Percentiles rank a stretch among this genome's conserved stretches.
Conservation (phyloP, 1,140 invertebrate species). For the Sarcophaga bullata region DNA sequence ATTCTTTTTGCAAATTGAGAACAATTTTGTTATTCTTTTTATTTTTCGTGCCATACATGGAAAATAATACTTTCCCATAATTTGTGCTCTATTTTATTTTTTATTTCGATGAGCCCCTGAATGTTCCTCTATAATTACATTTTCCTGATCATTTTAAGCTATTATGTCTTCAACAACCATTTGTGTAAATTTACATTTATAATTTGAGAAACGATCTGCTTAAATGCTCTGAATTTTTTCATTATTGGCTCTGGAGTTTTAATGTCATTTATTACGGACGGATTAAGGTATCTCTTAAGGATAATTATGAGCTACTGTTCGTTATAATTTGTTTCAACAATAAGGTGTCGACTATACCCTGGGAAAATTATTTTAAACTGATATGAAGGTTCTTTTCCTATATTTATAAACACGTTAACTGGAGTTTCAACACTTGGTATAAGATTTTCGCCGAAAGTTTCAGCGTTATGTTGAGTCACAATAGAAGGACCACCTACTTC, state of each 20-base stretch:
- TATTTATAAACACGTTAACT: background rate
- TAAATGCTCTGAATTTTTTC: too few species aligned
- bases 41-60: constrained; percentile 7
- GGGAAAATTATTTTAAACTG: constrained; percentile 28
- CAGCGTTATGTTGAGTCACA: background rate
- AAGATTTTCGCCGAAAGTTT: background rate
- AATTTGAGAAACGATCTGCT: too few species aligned
- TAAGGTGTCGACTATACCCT: background rate
- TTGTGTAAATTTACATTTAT: too few species aligned
- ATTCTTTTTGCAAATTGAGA: too few species aligned
- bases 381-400: background rate
- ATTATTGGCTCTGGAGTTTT: too few species aligned
- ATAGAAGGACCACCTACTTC: background rate
- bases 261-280: too few species aligned
- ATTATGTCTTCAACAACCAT: background rate
- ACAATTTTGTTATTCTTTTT: background rate
- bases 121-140: background rate
- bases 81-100: background rate
- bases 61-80: constrained; percentile 12
- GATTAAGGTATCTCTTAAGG: background rate
- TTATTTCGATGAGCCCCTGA: constrained; percentile 1
- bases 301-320: background rate
- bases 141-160: constrained; percentile 4
- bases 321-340: constrained; percentile 18
- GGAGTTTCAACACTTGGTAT: constrained; percentile 2